Percentiles rank a stretch among this genome's conserved stretches.
Evolutionary conservation across 35 echinoderm and acorn worm species (phyloP).

Genomic region (Hemicentrotus pulcherrimus): DNA sequence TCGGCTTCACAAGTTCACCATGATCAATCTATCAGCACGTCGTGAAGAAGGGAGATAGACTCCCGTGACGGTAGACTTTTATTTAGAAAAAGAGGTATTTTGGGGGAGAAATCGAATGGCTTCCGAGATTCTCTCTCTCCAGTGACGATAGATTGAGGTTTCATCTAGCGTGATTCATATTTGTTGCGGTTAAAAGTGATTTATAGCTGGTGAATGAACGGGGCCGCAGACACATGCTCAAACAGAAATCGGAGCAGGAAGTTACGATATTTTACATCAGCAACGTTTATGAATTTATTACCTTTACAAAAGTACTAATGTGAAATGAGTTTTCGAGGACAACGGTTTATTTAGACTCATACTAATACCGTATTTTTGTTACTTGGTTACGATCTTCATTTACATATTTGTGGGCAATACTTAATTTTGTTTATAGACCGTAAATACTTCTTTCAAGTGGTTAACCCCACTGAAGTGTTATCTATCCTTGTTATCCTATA

Average conservation of each 20-base stretch:
- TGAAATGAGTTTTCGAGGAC: no score
- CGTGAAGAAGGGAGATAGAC: neutral
- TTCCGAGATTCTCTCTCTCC: neutral
- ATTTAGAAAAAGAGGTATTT: neutral
- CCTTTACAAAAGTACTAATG: no score
- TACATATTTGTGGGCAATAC: no score
- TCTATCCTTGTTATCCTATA: no score
- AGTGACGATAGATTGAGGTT: neutral
- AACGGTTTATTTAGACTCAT: no score
- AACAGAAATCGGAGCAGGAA: neutral
- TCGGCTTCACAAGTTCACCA: neutral
- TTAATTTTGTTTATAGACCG: no score
- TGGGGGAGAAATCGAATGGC: neutral
- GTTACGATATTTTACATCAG: neutral
- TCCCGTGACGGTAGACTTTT: neutral
- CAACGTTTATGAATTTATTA: neutral
- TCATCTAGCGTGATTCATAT: neutral
- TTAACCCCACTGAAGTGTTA: no score
- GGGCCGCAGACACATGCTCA: neutral
- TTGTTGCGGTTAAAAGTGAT: neutral
- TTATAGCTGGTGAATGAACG: neutral
- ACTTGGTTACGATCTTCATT: no score
- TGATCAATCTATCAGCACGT: neutral
- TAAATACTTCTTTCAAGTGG: no score
- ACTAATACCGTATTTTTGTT: no score